Percentiles rank a stretch among this genome's conserved stretches.
Conservation (phyloP, 1,140 invertebrate genomes). For the Diploscapter pachys region DNA sequence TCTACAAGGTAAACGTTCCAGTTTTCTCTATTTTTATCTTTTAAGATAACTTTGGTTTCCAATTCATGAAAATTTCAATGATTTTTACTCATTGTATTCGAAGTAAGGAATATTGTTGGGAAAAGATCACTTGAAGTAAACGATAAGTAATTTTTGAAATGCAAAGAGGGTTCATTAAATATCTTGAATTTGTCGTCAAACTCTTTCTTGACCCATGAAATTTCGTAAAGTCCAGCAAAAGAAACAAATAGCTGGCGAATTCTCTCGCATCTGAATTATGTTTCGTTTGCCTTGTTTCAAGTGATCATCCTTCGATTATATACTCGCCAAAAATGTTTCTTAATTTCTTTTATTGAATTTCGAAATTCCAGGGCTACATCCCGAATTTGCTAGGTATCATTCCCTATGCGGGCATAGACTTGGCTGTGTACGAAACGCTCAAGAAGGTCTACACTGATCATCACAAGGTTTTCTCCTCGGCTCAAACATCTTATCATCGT, state of each 20-base stretch:
- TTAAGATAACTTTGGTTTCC: background rate
- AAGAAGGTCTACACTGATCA: conserved; percentile 53
- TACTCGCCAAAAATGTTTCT: conserved; percentile 1
- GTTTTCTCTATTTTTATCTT: background rate
- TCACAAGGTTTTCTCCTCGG: background rate
- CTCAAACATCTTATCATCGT: background rate
- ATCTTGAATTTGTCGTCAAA: background rate
- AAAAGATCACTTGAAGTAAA: too few relatives aligned
- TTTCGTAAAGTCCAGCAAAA: too few relatives aligned
- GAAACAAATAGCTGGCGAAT: too few relatives aligned
- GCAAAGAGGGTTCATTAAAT: conserved; percentile 6
- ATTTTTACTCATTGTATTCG: background rate
- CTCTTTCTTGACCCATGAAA: too few relatives aligned
- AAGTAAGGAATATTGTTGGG: too few relatives aligned
- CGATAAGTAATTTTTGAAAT: background rate
- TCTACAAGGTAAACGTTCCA: conserved; percentile 67
- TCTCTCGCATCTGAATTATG: too few relatives aligned
- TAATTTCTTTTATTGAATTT: conserved; percentile 16
- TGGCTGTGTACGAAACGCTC: conserved; percentile 87
- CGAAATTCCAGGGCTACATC: conserved; percentile 65
- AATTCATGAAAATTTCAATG: too few relatives aligned
- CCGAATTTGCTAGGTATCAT: conserved; percentile 97
- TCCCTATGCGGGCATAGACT: conserved; percentile 96
- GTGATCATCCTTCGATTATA: too few relatives aligned
- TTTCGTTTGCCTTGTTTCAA: too few relatives aligned